Evolutionary conservation across 1,140 invertebrate species (phyloP).

Genomic region (Aphaenogaster ashmeadi): DNA sequence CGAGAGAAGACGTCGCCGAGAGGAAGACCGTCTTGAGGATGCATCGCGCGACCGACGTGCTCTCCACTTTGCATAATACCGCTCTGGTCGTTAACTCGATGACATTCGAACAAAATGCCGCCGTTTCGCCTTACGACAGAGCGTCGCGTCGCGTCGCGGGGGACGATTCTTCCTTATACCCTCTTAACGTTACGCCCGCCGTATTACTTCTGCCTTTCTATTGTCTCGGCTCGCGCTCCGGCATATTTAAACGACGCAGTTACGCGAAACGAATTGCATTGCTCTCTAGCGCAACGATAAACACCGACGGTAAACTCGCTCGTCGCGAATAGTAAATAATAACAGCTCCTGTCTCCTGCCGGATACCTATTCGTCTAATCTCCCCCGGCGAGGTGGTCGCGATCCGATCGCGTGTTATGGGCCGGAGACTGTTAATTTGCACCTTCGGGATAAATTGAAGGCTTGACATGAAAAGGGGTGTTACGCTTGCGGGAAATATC

Average conservation of each 20-base stretch:
- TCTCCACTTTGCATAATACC: slow-evolving; percentile 72
- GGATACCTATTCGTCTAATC: slow-evolving; percentile 55
- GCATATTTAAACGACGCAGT: slow-evolving; percentile 52
- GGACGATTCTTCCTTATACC: slow-evolving; percentile 42
- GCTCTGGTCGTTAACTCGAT: slow-evolving; percentile 59
- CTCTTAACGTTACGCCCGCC: neutral
- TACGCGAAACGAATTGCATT: slow-evolving; percentile 54
- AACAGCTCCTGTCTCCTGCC: neutral
- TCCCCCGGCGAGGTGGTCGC: slow-evolving; percentile 52
- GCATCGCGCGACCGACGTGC: slow-evolving; percentile 69
- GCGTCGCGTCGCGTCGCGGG: slow-evolving; percentile 13
- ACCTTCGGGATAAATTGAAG: slow-evolving; percentile 37
- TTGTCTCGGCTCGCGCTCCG: slow-evolving; percentile 17
- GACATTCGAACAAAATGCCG: slow-evolving; percentile 64
- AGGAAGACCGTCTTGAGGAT: slow-evolving; percentile 61
- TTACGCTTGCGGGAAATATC: slow-evolving; percentile 4
- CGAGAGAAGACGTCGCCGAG: slow-evolving; percentile 53
- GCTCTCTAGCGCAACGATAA: slow-evolving; percentile 31
- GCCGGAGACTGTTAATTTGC: slow-evolving; percentile 38
- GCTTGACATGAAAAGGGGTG: neutral
- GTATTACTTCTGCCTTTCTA: slow-evolving; percentile 35
- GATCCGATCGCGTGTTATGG: slow-evolving; percentile 61
- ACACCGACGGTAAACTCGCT: slow-evolving; percentile 33
- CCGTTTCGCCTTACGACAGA: slow-evolving; percentile 52
- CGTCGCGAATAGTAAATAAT: slow-evolving; percentile 30